These are phyloP conservation scores for Muscidifurax raptorellus DNA, from an alignment of 1,140 invertebrate genomes.

Conservation along the genomic window DNA sequence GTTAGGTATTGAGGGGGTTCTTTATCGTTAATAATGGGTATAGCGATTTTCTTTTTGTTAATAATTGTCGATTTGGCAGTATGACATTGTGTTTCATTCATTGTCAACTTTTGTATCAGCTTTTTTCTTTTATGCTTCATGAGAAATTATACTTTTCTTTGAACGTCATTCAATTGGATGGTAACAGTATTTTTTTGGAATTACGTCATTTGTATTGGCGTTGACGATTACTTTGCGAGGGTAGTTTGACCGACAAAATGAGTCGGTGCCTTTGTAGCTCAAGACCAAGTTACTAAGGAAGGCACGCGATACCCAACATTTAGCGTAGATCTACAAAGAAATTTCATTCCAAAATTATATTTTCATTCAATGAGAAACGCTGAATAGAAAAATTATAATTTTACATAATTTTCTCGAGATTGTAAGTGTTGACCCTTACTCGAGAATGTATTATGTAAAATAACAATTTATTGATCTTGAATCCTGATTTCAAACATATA, in stretches of 20 bases:
- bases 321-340: conserved; percentile 9
- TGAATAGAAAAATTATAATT: neutral
- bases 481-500: neutral
- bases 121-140: conserved; percentile 29
- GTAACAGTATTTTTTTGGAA: conserved; percentile 45
- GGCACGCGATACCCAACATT: conserved; percentile 41
- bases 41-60: conserved; percentile 57
- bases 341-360: conserved; percentile 19
- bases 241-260: conserved; percentile 31
- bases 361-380: neutral
- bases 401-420: neutral
- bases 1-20: conserved; percentile 70
- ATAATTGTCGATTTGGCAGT: conserved; percentile 76
- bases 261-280: conserved; percentile 28
- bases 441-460: neutral
- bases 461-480: neutral
- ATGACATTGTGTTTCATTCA: conserved; percentile 69
- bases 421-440: neutral
- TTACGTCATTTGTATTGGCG: conserved; percentile 28
- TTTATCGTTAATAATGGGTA: conserved; percentile 72
- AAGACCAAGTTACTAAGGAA: conserved; percentile 43
- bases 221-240: conserved; percentile 37
- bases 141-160: conserved; percentile 45
- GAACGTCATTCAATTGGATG: conserved; percentile 49
- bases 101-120: conserved; percentile 44